Percentiles rank a stretch among this genome's conserved stretches.
Conservation (phyloP, 2,113 vertebrate species). For the Alectura lathami region DNA sequence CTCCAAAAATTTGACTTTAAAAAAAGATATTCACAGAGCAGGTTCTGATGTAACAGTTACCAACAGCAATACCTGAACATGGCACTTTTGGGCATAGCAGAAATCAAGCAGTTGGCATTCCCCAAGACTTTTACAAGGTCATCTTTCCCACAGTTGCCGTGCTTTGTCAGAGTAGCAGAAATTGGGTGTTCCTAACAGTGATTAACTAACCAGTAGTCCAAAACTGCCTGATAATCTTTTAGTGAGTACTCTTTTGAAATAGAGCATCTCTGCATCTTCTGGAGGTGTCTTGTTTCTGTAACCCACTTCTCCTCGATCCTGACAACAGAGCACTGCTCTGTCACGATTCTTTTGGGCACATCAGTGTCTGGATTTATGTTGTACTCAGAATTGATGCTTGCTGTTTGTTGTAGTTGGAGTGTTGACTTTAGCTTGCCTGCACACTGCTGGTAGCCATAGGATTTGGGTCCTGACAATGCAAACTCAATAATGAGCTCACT, state of each 20-base stretch:
- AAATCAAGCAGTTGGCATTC: neutral
- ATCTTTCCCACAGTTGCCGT: neutral
- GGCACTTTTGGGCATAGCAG: neutral
- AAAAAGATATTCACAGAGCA: neutral
- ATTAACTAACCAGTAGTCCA: neutral
- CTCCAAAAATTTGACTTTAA: neutral
- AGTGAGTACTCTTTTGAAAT: neutral
- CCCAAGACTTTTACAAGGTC: neutral
- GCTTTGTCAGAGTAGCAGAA: neutral
- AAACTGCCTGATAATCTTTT: neutral
- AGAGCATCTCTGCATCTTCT: neutral
- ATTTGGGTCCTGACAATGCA: neutral
- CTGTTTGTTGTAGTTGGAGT: neutral
- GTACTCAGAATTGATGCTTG: neutral
- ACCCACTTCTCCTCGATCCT: neutral
- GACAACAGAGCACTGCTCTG: neutral
- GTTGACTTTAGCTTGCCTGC: neutral
- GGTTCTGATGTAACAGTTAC: neutral
- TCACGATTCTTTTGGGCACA: neutral
- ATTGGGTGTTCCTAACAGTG: neutral
- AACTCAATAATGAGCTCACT: neutral
- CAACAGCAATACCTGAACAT: neutral
- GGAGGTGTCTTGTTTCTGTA: neutral
- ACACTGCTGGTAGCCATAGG: neutral
- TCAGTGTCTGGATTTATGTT: neutral